These are phyloP conservation scores for Sebastes hubbsi DNA, from an alignment of 2,797 vertebrate genomes.

Conservation along the genomic window DNA sequence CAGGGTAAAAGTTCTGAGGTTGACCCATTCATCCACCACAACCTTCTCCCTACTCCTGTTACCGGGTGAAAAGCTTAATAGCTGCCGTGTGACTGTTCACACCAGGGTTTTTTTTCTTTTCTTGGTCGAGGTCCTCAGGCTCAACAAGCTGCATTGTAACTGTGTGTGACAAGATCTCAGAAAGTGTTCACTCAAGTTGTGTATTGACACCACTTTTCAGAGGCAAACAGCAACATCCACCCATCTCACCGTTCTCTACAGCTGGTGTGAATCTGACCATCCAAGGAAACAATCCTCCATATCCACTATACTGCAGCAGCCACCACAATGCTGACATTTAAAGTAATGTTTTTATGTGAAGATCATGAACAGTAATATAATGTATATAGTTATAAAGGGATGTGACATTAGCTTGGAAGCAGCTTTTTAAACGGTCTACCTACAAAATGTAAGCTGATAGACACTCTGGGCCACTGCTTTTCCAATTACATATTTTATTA, in stretches of 20 bases:
- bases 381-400: background rate
- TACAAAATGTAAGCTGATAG: background rate
- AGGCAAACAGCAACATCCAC: background rate
- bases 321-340: background rate
- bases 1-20: no score
- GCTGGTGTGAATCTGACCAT: background rate
- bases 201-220: background rate
- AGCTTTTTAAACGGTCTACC: background rate
- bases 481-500: background rate
- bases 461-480: background rate
- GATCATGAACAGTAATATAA: background rate
- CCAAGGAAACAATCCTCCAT: background rate
- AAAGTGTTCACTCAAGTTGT: background rate
- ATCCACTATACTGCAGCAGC: rapidly evolving
- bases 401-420: background rate
- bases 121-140: background rate
- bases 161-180: background rate
- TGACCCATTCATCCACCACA: no score
- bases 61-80: no score
- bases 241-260: background rate
- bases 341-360: background rate
- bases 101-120: no score
- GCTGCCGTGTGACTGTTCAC: no score
- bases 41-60: no score
- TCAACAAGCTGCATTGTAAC: background rate